Conservation (phyloP, 1,140 invertebrate species). For the Teleogryllus occipitalis region DNA sequence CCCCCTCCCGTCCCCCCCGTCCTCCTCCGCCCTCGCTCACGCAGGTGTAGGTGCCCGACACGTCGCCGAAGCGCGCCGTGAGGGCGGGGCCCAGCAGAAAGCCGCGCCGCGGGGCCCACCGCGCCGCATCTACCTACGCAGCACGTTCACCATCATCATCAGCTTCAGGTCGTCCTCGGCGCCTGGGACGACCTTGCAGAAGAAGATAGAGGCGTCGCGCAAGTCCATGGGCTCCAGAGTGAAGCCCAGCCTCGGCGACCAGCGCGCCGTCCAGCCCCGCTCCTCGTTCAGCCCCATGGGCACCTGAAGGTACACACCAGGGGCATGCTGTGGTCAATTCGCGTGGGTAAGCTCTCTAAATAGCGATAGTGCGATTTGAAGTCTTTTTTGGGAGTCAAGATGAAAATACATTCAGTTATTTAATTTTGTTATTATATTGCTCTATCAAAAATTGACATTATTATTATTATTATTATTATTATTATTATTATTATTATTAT, state of each 20-base stretch:
- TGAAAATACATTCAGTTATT: too few species aligned
- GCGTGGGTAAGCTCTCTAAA: too few species aligned
- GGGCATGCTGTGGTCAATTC: too few species aligned
- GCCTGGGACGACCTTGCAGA: not conserved
- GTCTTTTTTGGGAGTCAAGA: too few species aligned
- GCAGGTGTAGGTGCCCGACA: not conserved
- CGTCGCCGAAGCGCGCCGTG: not conserved
- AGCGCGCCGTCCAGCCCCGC: not conserved
- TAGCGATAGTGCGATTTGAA: too few species aligned
- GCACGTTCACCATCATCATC: not conserved
- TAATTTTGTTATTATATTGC: not conserved
- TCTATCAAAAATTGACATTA: not conserved
- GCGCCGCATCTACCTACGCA: not conserved
- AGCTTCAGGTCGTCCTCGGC: not conserved
- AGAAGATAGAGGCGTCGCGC: not conserved
- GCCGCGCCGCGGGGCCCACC: not conserved
- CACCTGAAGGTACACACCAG: too few species aligned
- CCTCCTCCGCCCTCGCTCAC: not conserved
- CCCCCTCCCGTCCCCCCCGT: too few species aligned
- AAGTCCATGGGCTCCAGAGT: not conserved
- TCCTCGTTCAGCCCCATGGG: not conserved
- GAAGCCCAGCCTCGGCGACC: not conserved
- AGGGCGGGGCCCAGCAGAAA: not conserved
- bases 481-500: not conserved
- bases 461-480: not conserved